Conservation (phyloP, 2,888 invertebrate species). For the Drosophila mimetica region DNA sequence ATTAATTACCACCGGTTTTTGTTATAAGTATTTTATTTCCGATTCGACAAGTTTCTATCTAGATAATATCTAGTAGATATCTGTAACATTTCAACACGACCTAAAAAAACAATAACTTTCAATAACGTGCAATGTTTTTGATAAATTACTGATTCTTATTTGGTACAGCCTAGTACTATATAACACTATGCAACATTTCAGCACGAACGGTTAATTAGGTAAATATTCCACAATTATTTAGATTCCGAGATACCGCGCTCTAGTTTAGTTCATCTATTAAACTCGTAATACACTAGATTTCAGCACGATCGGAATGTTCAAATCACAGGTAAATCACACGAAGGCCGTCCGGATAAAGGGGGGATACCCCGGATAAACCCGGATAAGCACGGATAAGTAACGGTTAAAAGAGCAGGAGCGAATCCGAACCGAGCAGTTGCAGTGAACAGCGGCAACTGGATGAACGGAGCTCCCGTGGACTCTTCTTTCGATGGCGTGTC, state of each 20-base stretch:
- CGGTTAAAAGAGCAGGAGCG: constrained; percentile 27
- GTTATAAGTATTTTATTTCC: too few relatives aligned
- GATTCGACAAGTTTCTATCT: too few relatives aligned
- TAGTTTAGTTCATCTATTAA: background rate
- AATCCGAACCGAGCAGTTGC: constrained; percentile 42
- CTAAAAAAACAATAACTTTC: background rate
- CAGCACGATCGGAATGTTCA: background rate
- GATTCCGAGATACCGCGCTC: constrained; percentile 6
- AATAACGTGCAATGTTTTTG: background rate
- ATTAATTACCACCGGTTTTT: too few relatives aligned
- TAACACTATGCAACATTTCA: background rate
- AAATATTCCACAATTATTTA: background rate
- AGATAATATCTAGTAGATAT: too few relatives aligned
- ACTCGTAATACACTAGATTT: background rate
- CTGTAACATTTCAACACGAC: too few relatives aligned
- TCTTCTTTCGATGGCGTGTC: constrained; percentile 44
- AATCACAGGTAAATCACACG: background rate
- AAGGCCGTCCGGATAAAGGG: too few relatives aligned
- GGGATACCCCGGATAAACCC: background rate
- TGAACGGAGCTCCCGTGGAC: constrained; percentile 21
- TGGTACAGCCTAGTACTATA: background rate
- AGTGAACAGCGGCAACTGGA: constrained; percentile 55
- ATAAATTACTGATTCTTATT: background rate
- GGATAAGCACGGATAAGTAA: background rate
- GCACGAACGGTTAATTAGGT: background rate